Base-by-base conservation (phyloP, 53 echinoderm and acorn worm genomes). In the Glandiceps talaboti region DNA sequence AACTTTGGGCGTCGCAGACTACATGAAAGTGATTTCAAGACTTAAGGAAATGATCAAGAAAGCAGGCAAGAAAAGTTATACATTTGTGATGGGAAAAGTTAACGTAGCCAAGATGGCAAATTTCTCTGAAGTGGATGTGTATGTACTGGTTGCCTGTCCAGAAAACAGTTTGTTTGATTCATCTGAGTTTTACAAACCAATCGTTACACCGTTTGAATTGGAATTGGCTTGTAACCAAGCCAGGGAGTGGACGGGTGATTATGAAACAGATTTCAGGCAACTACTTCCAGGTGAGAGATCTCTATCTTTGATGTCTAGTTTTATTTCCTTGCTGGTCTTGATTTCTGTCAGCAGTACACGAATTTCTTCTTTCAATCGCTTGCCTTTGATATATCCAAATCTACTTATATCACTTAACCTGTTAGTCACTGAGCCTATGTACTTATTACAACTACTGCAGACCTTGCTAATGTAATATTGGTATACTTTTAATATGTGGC, bases 31-130 rank as follows among this genome's bases (percentile, higher is more conserved):
- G 33, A 85, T 99, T 29, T 28, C 86, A 1, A 92, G 91, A 29
- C 79, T 99, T 6, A 99, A 94, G 74, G 76, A 73, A 10, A 76
- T 99, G 1, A 87, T 99, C 26, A 89, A 90, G 73, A 76, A 74
- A 29, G 91, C 93, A 0, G 93, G 93, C 10, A 99, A 99, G 85
- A 99, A 93, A 82, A 80, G 89, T 31, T 99, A 99, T 73, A 87
- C 85, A 20, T 94, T 99, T 81, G 93, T 85, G 25, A 89, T 99
- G 1, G 99, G 99, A 6, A 99, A 99, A 76, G 85, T 99, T 76
- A 99, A 99, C 31, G 99, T 99, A 25, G 87, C 99, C 27, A 99
- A 99, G 80, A 81, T 99, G 75, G 99, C 99, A 32, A 99, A 99
- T 82, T 93, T 99, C 77, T 89, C 86, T 86, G 99, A 99, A 79